These are phyloP conservation scores for Telenomus remus DNA, from an alignment of 1,140 invertebrate genomes.

Conservation along the genomic window DNA sequence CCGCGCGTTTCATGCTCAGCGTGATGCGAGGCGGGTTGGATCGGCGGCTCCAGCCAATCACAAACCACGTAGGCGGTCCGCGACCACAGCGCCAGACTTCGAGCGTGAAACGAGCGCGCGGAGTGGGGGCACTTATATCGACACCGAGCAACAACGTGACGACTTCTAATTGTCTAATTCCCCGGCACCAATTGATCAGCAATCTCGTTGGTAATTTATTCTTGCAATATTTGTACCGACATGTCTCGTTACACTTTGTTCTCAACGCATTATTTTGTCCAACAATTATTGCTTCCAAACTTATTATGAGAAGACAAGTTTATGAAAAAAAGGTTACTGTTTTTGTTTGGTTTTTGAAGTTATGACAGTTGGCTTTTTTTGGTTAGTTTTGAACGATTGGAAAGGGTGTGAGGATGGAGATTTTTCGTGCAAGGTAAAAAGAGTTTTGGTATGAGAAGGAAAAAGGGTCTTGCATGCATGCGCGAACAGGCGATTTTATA, in stretches of 20 bases:
- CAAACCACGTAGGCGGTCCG: conserved; percentile 16
- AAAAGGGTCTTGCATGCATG: conserved; percentile 29
- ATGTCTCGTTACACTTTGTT: no score
- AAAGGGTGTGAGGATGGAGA: no score
- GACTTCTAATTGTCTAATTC: conserved; percentile 77
- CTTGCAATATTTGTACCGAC: conserved; percentile 46
- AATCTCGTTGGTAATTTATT: conserved; percentile 60
- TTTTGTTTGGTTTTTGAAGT: no score
- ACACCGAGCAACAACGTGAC: conserved; percentile 69
- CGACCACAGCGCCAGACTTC: conserved; percentile 27
- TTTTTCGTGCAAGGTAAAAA: no score
- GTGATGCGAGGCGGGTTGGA: conserved; percentile 13
- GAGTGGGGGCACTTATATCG: conserved; percentile 42
- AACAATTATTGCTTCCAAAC: no score
- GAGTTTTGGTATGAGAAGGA: no score
- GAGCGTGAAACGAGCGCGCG: conserved; percentile 13
- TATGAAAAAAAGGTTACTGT: no score
- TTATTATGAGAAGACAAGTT: no score
- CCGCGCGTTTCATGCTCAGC: conserved; percentile 25
- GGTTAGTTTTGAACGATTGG: no score
- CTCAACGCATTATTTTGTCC: no score
- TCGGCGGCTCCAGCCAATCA: conserved; percentile 32
- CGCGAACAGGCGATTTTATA: conserved; percentile 36
- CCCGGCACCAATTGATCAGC: conserved; percentile 73
- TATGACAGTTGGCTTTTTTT: no score